Conservation (phyloP, 2,113 vertebrate genomes). For the Sisor rabdophorus region DNA sequence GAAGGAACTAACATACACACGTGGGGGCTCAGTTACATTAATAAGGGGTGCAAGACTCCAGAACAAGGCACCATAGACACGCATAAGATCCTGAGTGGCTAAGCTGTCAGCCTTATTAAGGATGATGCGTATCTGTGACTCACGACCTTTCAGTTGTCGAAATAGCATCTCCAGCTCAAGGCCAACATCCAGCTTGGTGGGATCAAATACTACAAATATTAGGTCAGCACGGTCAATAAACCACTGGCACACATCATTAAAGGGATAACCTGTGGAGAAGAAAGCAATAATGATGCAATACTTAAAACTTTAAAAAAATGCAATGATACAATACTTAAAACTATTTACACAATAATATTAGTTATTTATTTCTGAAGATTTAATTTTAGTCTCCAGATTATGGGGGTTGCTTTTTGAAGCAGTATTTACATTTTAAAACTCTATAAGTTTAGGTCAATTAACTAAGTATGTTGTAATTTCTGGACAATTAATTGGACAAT, state of each 20-base stretch:
- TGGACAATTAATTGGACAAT: too few relatives aligned
- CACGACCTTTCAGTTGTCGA: slow-evolving; percentile 90
- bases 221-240: slow-evolving; percentile 97
- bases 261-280: slow-evolving; percentile 85
- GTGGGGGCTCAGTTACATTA: slow-evolving; percentile 92
- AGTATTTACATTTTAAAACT: too few relatives aligned
- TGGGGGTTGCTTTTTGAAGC: neutral
- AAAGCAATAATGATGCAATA: neutral
- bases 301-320: too few relatives aligned
- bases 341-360: too few relatives aligned
- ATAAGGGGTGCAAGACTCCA: slow-evolving; percentile 98
- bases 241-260: slow-evolving; percentile 98
- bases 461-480: too few relatives aligned
- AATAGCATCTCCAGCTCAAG: slow-evolving; percentile 96
- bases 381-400: neutral
- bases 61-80: slow-evolving; percentile 94
- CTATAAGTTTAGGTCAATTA: too few relatives aligned
- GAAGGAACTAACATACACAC: slow-evolving; percentile 97
- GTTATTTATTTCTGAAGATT: neutral
- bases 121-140: slow-evolving; percentile 98
- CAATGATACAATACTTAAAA: too few relatives aligned
- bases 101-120: slow-evolving; percentile 96
- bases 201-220: slow-evolving; percentile 96
- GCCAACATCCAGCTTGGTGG: slow-evolving; percentile 94
- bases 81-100: slow-evolving; percentile 94